Percentiles rank a stretch among this genome's conserved stretches.
Evolutionary conservation across 2,113 vertebrate genomes (phyloP).

Genomic region (Trinectes maculatus): DNA sequence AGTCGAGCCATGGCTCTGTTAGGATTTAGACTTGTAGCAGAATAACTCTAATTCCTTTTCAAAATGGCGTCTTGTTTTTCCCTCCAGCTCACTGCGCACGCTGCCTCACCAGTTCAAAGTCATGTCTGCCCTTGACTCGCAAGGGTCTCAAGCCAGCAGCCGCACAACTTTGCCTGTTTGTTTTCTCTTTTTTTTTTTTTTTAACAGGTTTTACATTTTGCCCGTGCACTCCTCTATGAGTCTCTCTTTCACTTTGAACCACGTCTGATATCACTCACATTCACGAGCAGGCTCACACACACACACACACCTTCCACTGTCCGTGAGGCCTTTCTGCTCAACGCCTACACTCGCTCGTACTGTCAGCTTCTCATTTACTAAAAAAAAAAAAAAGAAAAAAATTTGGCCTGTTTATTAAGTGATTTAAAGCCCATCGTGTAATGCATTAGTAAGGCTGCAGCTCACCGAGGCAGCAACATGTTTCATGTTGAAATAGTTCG

Average conservation of each 20-base stretch:
- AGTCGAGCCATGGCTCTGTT: constrained; percentile 47
- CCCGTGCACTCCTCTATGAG: constrained; percentile 18
- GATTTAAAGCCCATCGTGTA: constrained; percentile 28
- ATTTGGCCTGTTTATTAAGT: constrained; percentile 25
- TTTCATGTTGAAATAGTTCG: constrained; percentile 30
- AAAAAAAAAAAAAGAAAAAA: constrained; percentile 14
- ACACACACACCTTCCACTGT: constrained; percentile 55
- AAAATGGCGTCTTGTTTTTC: constrained; percentile 80
- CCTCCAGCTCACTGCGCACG: constrained; percentile 64
- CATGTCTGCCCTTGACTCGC: constrained; percentile 60
- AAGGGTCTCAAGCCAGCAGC: constrained; percentile 54
- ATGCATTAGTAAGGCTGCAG: not conserved
- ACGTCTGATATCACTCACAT: constrained; percentile 31
- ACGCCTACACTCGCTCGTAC: constrained; percentile 35
- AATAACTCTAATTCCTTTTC: constrained; percentile 73
- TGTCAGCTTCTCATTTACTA: constrained; percentile 33
- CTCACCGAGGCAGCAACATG: constrained; percentile 37
- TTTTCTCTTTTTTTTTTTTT: constrained; percentile 10
- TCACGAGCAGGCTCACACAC: constrained; percentile 35
- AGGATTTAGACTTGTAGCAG: constrained; percentile 64
- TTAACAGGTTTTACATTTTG: constrained; percentile 15
- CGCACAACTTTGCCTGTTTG: constrained; percentile 33
- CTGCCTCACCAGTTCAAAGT: constrained; percentile 67
- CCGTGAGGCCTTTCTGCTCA: constrained; percentile 45
- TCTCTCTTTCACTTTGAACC: constrained; percentile 58